A percentile compares a stretch with the other conserved stretches of the same genome.
phyloP scores from a whole-genome alignment of 2,797 vertebrate genomes.

The Falco concolor region DNA sequence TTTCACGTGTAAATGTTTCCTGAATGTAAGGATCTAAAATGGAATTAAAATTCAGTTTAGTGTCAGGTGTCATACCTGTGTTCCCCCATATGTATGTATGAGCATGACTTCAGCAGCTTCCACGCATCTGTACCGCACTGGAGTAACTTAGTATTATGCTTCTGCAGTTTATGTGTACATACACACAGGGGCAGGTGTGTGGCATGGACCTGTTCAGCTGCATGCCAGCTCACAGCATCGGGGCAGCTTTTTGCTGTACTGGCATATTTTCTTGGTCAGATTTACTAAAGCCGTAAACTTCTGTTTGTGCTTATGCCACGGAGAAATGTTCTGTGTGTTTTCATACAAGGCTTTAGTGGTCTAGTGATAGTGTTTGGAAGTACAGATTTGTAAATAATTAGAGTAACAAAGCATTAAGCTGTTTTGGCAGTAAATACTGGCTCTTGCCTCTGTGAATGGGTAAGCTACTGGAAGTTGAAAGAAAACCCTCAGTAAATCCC shows the following conservation, averaged over 20 bases:
- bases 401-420: background rate
- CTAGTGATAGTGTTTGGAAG: background rate
- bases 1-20: background rate
- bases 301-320: no score
- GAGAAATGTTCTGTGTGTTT: background rate
- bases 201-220: background rate
- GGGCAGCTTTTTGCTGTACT: background rate
- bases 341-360: background rate
- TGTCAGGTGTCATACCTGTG: no score
- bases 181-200: background rate
- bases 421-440: background rate
- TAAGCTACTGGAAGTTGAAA: background rate
- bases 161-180: background rate
- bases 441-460: no score
- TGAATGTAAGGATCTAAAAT: no score
- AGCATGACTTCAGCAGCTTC: background rate
- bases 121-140: fast-evolving
- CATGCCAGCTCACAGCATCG: background rate
- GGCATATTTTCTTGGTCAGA: background rate
- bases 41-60: background rate
- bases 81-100: no score
- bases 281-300: background rate
- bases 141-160: background rate
- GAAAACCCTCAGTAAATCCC: background rate
- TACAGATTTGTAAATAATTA: background rate